Base-by-base conservation (phyloP, 2,113 vertebrate genomes). In the Dipodomys ordii region DNA sequence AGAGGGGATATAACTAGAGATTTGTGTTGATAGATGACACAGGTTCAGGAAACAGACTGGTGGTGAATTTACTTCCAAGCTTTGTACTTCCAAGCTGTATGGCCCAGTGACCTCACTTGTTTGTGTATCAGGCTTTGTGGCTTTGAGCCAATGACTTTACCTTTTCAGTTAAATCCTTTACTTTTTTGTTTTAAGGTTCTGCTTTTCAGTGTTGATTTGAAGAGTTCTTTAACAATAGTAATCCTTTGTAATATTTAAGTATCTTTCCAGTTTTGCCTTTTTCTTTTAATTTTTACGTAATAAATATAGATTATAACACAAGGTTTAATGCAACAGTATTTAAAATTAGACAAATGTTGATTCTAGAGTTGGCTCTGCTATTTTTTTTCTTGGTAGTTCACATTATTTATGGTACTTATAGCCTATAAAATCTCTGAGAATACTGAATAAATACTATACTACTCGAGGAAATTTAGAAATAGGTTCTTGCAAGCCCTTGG, bases 161-260 rank as follows among this genome's bases (percentile, higher is more conserved):
- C 5, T 67, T 44, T 35, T 28, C 71, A 68, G 1, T 94, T 85
- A 39, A 80, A 49, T 25, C 15, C 32, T 91, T 88, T 86, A 46
- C 80, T 35, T 44, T 86, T 88, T 57, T 83, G 2, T 71, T 71
- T 87, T 80, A 78, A 72, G 25, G 20, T 71, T 62, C 3, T 12
- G 28, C 10, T 16, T 84, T 87, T 71, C 53, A 60, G 5, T 92
- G 88, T 69, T 83, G 44, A 79, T 83, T 92, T 84, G 28, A 78
- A 74, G 16, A 87, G 39, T 16, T 30, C n/a, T 72, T 57, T 85
- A 23, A 16, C 77, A 35, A 80, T 44, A 53, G 35, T 39, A 81
- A 35, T 60, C 35, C 7, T 64, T 90, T 88, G 57, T 72, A 39
- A 84, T 90, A 44, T 77, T 62, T 15, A 11, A 2, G 11, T 64